These are phyloP conservation scores for Erethizon dorsatum DNA, from an alignment of 2,797 vertebrate genomes.

Conservation along the genomic window DNA sequence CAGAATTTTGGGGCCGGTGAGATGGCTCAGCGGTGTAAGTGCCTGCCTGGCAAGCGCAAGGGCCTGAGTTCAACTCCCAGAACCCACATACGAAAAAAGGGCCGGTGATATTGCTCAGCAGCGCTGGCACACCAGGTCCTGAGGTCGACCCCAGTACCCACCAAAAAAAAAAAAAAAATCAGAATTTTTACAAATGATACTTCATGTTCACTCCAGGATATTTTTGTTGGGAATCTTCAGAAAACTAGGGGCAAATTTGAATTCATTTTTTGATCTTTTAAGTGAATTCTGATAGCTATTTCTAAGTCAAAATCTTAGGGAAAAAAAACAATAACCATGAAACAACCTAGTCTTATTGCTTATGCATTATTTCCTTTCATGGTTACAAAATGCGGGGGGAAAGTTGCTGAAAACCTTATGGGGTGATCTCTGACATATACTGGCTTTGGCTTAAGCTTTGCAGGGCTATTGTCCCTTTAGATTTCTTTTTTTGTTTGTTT, in stretches of 20 bases:
- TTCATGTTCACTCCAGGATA: neutral
- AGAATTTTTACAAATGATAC: slow-evolving; percentile 20
- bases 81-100: no score
- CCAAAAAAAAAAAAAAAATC: neutral
- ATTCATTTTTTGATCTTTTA: neutral
- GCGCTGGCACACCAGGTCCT: no score
- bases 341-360: neutral
- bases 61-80: no score
- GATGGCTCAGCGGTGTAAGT: no score
- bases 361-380: neutral
- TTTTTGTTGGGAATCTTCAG: neutral
- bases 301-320: slow-evolving; percentile 6
- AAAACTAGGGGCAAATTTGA: slow-evolving; percentile 1
- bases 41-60: no score
- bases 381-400: neutral
- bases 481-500: neutral
- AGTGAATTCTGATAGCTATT: neutral
- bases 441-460: neutral
- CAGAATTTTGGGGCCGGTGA: neutral
- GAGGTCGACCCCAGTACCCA: no score
- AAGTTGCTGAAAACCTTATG: neutral
- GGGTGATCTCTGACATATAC: neutral
- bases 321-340: neutral
- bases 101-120: no score
- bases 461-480: neutral